Evolutionary conservation across 2,888 invertebrate genomes (phyloP).

Genomic region (Caenorhabditis sulstoni): DNA sequence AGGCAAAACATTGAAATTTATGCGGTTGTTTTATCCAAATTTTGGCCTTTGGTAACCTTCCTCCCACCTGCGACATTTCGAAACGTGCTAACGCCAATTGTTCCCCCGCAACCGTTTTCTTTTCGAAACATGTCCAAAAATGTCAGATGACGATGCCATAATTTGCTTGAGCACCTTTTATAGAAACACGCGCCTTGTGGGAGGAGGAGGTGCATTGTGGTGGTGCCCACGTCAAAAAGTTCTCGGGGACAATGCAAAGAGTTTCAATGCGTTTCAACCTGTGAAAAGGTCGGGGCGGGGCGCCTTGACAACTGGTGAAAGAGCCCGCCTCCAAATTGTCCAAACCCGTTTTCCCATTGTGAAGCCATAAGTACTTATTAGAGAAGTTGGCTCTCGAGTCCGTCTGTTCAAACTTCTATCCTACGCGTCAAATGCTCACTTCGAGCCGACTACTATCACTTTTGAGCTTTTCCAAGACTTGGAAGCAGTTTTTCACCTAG

Average conservation of each 20-base stretch:
- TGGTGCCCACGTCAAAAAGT: constrained; percentile 4
- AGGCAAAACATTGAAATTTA: too few species aligned
- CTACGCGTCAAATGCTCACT: too few species aligned
- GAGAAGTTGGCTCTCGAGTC: too few species aligned
- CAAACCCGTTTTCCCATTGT: too few species aligned
- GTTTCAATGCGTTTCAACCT: background rate
- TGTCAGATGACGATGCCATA: constrained; percentile 49
- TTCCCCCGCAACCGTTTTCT: background rate
- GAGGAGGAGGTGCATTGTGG: too few species aligned
- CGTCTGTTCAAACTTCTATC: too few species aligned
- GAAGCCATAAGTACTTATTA: too few species aligned
- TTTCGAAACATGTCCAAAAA: constrained; percentile 45
- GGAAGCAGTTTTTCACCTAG: background rate
- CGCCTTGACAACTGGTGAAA: too few species aligned
- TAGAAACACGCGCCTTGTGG: constrained; percentile 24
- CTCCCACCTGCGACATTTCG: constrained; percentile 14
- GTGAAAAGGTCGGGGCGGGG: constrained; percentile 1
- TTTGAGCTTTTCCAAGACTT: background rate
- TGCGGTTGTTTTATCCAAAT: background rate
- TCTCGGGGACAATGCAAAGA: constrained; percentile 3
- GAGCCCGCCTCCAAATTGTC: too few species aligned
- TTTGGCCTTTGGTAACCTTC: background rate
- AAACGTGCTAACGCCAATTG: background rate
- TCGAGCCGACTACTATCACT: too few species aligned
- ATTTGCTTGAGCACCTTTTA: constrained; percentile 27